Conservation (phyloP, 2,113 vertebrate species). For the Perca fluviatilis region DNA sequence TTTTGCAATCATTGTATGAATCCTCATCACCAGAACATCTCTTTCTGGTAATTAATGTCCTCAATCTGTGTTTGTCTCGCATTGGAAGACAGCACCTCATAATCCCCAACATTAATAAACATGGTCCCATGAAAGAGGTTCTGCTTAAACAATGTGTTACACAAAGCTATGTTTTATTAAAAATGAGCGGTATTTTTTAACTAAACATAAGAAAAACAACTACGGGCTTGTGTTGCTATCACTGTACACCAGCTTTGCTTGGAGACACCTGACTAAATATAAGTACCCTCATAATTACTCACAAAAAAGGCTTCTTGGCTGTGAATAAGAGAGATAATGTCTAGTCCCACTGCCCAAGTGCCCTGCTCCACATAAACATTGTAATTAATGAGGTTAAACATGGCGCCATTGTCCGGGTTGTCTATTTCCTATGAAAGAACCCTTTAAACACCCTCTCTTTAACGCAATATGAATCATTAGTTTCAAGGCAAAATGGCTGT, state of each 20-base stretch:
- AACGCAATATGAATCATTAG: conserved; percentile 28
- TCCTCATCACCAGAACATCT: conserved; percentile 24
- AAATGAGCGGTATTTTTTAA: conserved; percentile 17
- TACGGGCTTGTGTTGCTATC: conserved; percentile 31
- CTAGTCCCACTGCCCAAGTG: conserved; percentile 14
- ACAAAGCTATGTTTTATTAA: conserved; percentile 29
- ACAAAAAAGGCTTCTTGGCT: conserved; percentile 30
- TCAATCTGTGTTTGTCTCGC: conserved; percentile 16
- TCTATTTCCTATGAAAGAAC: conserved; percentile 6
- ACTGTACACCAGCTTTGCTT: conserved; percentile 39
- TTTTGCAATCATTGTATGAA: conserved; percentile 34
- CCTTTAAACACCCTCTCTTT: conserved; percentile 20
- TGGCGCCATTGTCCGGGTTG: conserved; percentile 35
- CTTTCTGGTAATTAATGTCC: conserved; percentile 26
- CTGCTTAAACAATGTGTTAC: conserved; percentile 7
- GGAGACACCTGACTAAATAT: conserved; percentile 54
- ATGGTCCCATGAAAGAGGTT: conserved; percentile 13
- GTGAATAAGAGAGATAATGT: conserved; percentile 52
- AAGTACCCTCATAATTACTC: conserved; percentile 45
- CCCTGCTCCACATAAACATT: conserved; percentile 53
- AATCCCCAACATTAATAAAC: conserved; percentile 31
- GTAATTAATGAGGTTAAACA: conserved; percentile 56
- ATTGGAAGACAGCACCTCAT: conserved; percentile 25
- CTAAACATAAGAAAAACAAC: conserved; percentile 11
- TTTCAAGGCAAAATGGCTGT: not conserved